Evolutionary conservation across 1,140 invertebrate species (phyloP).

Genomic region (Drosophila bifasciata): DNA sequence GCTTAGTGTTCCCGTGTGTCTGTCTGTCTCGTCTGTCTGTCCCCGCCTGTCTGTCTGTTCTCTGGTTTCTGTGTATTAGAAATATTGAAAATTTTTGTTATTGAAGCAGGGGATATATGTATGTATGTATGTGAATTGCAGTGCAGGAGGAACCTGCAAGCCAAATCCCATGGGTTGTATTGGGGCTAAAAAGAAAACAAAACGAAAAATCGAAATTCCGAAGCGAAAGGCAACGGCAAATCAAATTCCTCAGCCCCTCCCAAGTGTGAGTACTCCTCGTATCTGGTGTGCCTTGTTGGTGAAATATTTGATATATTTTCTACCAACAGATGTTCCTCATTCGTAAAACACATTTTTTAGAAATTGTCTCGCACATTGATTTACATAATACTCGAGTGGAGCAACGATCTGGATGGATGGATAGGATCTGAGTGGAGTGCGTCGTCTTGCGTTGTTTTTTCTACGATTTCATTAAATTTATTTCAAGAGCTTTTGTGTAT

Average conservation of each 20-base stretch:
- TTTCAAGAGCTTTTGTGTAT: slow-evolving; percentile 25
- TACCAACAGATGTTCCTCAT: slow-evolving; percentile 66
- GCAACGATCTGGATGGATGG: neutral
- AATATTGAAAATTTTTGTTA: slow-evolving; percentile 77
- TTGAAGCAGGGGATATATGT: slow-evolving; percentile 70
- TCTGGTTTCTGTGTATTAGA: slow-evolving; percentile 44
- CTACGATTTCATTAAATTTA: slow-evolving; percentile 1
- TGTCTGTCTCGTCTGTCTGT: slow-evolving; percentile 11
- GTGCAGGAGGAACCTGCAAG: slow-evolving; percentile 5
- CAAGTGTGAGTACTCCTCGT: slow-evolving; percentile 16
- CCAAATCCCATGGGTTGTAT: slow-evolving; percentile 4
- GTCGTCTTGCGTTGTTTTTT: neutral
- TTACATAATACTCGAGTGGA: slow-evolving; percentile 60
- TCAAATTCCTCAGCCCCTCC: slow-evolving; percentile 35
- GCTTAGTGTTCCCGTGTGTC: slow-evolving; percentile 13
- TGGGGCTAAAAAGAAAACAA: slow-evolving; percentile 60
- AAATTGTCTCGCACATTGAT: slow-evolving; percentile 66
- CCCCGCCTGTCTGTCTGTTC: neutral
- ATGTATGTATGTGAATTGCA: no score
- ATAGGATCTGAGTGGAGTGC: no score
- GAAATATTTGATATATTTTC: slow-evolving; percentile 60
- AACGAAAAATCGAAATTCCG: slow-evolving; percentile 56
- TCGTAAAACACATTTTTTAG: slow-evolving; percentile 73
- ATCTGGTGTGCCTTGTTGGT: slow-evolving; percentile 23
- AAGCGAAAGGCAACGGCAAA: slow-evolving; percentile 17